Evolutionary conservation across 2,888 invertebrate genomes (phyloP), one percentile per base, ranked within the genome.

Genomic region (Zygogramma bicolorata): DNA sequence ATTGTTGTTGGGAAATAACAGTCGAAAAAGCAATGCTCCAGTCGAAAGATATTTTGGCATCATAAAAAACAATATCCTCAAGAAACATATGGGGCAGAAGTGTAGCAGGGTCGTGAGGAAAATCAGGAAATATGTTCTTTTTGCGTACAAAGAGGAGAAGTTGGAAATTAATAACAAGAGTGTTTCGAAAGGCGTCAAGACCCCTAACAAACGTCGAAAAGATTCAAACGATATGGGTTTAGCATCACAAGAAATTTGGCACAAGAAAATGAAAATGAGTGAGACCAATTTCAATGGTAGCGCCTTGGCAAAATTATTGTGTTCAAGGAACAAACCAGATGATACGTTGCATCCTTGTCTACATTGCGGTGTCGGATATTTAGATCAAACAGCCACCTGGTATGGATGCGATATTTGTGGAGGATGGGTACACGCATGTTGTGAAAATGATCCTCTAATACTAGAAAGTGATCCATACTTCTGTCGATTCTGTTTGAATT

Each of bases 1-100:
- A 6, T 40, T 69, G 13, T 29, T 73, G 15, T 15, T 69, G 27
- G 13, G 49, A 1, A 22, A 31, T 34, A 46, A 8, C 6, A 25
- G n/a, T 5, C 20, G 34, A 15, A 20, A 58, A 4, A 73, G 58
- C 27, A 73, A 73, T 46, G 10, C 46, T 20, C 46, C 46, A 8
- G 15, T 20, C 8, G 46, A 46, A 10, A 46, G 46, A 20, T 20
- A 10, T 46, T 46, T 46, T 13, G 46, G 46, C 3, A 46, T 46
- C 3, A 20, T 22, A 10, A 46, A 46, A 46, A 46, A 46, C 20
- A 18, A 2, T 22, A 46, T 46, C 2, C 20, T 46, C 18, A 53
- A 53, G n/a, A 53, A 53, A 22, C n/a, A 27, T 53, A 25, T 53
- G 6, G 53, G 53, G 10, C 53, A 27, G 25, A 53, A 25, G 20